Conservation (phyloP, 2,797 vertebrate species). For the Poecilia velifera region DNA sequence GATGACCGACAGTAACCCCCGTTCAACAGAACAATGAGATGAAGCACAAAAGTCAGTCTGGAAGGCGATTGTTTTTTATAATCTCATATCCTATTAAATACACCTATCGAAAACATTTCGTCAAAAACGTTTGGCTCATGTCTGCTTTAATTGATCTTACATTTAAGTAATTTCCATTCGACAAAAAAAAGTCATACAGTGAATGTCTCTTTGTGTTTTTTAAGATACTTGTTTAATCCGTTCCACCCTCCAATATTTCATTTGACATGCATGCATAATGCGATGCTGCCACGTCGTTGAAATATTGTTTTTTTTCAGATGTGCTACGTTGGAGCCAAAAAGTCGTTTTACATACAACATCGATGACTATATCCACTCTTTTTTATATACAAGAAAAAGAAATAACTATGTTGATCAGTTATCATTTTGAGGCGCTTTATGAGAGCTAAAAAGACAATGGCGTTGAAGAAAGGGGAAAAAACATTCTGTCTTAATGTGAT, state of each 20-base stretch:
- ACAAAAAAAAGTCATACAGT: not conserved
- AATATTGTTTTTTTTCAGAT: not conserved
- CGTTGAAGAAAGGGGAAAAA: not conserved
- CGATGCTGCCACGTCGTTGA: not conserved
- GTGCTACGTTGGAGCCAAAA: not conserved
- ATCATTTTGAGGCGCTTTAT: not conserved
- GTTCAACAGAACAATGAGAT: constrained; percentile 69
- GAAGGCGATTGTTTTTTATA: not conserved
- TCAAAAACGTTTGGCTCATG: not conserved
- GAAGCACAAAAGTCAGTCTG: constrained; percentile 11
- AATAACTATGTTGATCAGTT: not conserved
- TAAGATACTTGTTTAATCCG: not conserved
- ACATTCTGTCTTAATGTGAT: constrained; percentile 14
- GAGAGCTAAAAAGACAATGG: constrained; percentile 8
- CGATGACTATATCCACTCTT: not conserved
- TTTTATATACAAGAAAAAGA: not conserved
- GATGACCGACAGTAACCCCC: constrained; percentile 83
- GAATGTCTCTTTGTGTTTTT: not conserved
- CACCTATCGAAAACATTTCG: not conserved
- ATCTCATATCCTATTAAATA: not conserved
- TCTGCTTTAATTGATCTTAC: not conserved
- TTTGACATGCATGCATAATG: not conserved
- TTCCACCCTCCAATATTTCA: not conserved
- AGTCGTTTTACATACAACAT: not conserved
- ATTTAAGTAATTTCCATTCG: accelerated